Conservation (phyloP, 2,888 invertebrate species). For the Myopa tessellatipennis region DNA sequence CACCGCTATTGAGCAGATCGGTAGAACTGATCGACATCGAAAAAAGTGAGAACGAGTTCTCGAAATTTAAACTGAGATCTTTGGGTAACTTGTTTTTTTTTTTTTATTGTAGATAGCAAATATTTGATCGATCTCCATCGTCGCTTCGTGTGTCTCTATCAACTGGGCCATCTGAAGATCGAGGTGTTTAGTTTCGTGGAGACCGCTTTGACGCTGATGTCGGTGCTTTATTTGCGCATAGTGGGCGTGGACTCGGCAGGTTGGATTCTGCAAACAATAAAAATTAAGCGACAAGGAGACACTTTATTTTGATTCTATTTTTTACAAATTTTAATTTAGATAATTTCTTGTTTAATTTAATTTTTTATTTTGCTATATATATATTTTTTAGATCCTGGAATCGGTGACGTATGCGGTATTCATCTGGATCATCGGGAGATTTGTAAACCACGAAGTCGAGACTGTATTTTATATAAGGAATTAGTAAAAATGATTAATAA, state of each 20-base stretch:
- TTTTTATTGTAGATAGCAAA: slow-evolving; percentile 73
- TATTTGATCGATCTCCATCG: slow-evolving; percentile 77
- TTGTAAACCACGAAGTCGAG: slow-evolving; percentile 82
- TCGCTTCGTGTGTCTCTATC: slow-evolving; percentile 72
- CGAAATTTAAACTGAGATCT: neutral
- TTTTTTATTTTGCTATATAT: neutral
- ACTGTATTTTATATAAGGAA: slow-evolving; percentile 77
- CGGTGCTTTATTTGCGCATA: slow-evolving; percentile 79
- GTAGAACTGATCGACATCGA: slow-evolving; percentile 82
- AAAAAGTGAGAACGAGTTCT: slow-evolving; percentile 72
- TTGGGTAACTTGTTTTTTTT: neutral
- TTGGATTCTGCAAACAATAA: slow-evolving; percentile 59
- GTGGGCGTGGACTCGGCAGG: slow-evolving; percentile 84
- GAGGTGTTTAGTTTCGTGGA: slow-evolving; percentile 82
- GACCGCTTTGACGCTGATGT: slow-evolving; percentile 80
- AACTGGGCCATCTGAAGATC: slow-evolving; percentile 69
- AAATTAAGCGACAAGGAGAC: no score
- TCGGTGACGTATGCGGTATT: slow-evolving; percentile 80
- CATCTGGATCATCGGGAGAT: slow-evolving; percentile 86
- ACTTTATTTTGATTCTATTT: neutral
- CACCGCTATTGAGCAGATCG: slow-evolving; percentile 80
- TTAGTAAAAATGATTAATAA: slow-evolving; percentile 73
- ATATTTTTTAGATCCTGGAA: slow-evolving; percentile 76
- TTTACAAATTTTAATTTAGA: neutral
- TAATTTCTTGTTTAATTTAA: neutral